Percentiles rank a stretch among this genome's conserved stretches.
Conservation (phyloP, 2,113 vertebrate species). For the Osmerus eperlanus region DNA sequence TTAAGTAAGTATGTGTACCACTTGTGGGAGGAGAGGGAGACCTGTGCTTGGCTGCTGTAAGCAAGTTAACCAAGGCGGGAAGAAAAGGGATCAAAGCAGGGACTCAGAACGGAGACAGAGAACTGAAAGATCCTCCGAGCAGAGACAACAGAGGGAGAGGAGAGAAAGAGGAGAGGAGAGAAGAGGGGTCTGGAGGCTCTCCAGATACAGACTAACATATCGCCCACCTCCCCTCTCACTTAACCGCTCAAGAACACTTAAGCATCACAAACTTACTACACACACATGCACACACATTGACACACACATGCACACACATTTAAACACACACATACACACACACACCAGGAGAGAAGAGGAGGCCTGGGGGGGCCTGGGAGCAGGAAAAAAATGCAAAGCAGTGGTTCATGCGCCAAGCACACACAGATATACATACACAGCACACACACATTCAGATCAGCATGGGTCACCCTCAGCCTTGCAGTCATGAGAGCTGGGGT, state of each 20-base stretch:
- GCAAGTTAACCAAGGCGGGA: conserved; percentile 65
- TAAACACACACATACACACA: background rate
- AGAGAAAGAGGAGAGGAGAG: background rate
- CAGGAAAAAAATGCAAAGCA: conserved; percentile 65
- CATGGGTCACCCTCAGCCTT: background rate
- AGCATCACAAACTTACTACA: background rate
- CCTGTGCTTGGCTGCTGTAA: conserved; percentile 68
- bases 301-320: background rate
- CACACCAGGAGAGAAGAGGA: conserved; percentile 1
- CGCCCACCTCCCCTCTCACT: conserved; percentile 20
- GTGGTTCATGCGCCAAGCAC: conserved; percentile 18
- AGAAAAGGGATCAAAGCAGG: conserved; percentile 65
- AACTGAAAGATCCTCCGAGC: background rate
- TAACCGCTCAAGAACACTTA: background rate
- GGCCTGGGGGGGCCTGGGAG: conserved; percentile 61
- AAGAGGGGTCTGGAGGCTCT: background rate
- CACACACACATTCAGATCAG: conserved; percentile 2
- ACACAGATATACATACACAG: background rate
- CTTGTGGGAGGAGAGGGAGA: conserved; percentile 67
- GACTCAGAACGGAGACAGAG: conserved; percentile 67
- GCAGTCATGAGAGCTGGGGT: conserved; percentile 24
- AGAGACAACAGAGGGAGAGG: background rate
- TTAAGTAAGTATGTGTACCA: conserved; percentile 53
- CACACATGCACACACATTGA: background rate
- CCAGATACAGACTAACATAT: conserved; percentile 7